phyloP scores from a whole-genome alignment of 92 coral and sea anemone genomes.

The Palythoa caribaeorum region DNA sequence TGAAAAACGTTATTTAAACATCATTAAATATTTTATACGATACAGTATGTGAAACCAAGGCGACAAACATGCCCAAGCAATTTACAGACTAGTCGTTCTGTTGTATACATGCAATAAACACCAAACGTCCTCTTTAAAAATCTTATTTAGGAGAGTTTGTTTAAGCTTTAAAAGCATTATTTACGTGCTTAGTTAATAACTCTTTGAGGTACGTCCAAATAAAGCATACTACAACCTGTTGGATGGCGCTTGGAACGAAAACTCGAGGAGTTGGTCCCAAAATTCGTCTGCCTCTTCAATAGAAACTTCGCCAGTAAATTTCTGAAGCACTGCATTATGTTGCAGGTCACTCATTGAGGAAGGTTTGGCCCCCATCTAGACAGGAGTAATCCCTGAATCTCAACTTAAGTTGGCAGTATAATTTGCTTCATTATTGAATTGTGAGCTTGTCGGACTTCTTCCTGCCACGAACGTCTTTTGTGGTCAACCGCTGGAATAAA shows the following conservation, averaged over 20 bases:
- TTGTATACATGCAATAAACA: neutral
- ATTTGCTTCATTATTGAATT: constrained; percentile 22
- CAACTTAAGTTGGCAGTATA: constrained; percentile 33
- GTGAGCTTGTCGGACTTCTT: neutral
- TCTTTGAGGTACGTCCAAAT: neutral
- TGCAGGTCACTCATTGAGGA: constrained; percentile 96
- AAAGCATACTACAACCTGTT: constrained; percentile 71
- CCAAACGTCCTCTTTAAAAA: neutral
- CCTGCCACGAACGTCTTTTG: constrained; percentile 40
- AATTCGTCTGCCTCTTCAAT: constrained; percentile 84
- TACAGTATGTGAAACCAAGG: neutral
- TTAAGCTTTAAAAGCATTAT: neutral
- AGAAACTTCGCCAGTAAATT: constrained; percentile 78
- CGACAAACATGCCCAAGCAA: neutral
- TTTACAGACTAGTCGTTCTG: neutral
- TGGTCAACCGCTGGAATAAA: constrained; percentile 34
- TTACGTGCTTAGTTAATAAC: neutral
- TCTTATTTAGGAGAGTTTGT: neutral
- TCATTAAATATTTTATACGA: neutral
- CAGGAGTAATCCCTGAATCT: neutral
- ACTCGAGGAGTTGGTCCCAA: constrained; percentile 94
- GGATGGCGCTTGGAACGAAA: constrained; percentile 90
- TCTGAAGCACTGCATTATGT: constrained; percentile 91
- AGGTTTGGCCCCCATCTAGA: constrained; percentile 93
- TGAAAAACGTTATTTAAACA: neutral